A percentile compares a stretch with the other conserved stretches of the same genome.
Evolutionary conservation across 2,113 vertebrate genomes (phyloP).

Genomic region (Charina bottae): DNA sequence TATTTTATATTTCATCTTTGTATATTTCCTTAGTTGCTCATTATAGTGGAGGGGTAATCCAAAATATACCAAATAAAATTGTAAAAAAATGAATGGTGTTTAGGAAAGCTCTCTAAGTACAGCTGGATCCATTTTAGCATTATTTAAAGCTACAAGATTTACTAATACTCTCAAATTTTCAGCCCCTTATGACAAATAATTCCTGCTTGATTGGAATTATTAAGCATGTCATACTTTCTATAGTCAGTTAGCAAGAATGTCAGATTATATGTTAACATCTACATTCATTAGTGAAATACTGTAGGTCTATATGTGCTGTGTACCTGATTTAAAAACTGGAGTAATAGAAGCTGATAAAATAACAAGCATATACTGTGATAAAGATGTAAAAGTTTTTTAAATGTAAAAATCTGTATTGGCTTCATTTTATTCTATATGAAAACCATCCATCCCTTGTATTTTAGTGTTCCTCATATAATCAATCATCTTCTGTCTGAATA

Average conservation of each 20-base stretch:
- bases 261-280: neutral
- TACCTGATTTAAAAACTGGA: neutral
- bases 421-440: neutral
- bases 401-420: neutral
- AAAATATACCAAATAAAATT: neutral
- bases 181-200: neutral
- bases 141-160: neutral
- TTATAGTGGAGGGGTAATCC: neutral
- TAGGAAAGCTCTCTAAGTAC: neutral
- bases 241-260: neutral
- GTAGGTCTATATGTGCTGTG: neutral
- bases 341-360: neutral
- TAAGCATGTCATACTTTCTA: neutral
- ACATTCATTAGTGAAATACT: neutral
- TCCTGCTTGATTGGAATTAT: neutral
- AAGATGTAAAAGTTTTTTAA: neutral
- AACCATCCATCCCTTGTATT: neutral
- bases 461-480: neutral
- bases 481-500: neutral
- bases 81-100: neutral
- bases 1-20: neutral
- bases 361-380: neutral
- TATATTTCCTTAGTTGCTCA: neutral
- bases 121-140: neutral
- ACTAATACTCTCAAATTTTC: neutral